Evolutionary conservation across 2,113 vertebrate genomes (phyloP).

Genomic region (Bubo blakistoni): DNA sequence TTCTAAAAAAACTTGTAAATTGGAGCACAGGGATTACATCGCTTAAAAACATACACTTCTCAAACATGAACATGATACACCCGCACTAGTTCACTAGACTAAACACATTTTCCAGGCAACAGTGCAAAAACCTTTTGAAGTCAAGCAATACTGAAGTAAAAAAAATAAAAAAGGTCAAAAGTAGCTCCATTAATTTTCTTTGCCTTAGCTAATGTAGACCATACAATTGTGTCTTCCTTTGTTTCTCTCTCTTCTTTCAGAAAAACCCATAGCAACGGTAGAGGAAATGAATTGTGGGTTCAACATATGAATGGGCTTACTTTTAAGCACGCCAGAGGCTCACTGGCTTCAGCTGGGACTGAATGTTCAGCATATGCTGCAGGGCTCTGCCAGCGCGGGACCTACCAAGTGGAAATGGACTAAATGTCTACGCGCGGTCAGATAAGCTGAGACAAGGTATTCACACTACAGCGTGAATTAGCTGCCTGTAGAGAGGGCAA

Average conservation of each 20-base stretch:
- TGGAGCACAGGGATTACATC: neutral
- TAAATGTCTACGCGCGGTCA: fast-evolving
- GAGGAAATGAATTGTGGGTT: neutral
- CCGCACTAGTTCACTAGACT: neutral
- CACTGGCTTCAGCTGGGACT: neutral
- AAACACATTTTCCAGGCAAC: neutral
- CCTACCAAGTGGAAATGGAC: fast-evolving
- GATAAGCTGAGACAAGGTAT: neutral
- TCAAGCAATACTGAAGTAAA: neutral
- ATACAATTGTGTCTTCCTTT: neutral
- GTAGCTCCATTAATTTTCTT: neutral
- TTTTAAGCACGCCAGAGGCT: neutral
- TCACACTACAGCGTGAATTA: neutral
- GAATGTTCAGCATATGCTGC: neutral
- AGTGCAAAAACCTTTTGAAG: neutral
- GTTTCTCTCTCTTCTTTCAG: neutral
- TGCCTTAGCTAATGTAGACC: neutral
- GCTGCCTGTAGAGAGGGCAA: neutral
- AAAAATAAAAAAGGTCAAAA: neutral
- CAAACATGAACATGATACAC: neutral
- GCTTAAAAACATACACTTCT: neutral
- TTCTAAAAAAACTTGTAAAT: neutral
- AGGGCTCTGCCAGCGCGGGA: fast-evolving
- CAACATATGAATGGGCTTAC: neutral
- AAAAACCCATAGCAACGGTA: neutral